Base-by-base conservation (phyloP, 2,888 invertebrate species). In the Labia minor region DNA sequence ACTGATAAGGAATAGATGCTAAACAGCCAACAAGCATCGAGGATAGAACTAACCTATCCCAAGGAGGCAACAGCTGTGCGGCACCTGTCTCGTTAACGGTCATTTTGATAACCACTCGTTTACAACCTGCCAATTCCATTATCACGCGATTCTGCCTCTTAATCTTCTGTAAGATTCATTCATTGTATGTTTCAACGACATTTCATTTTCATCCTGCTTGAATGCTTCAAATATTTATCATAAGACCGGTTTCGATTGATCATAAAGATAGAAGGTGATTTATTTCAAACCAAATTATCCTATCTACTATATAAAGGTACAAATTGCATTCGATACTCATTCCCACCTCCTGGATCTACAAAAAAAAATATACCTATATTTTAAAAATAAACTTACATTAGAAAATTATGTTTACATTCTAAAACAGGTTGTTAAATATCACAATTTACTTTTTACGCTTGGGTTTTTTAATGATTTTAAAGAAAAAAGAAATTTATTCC, bases 21-120 rank as follows among this genome's bases (percentile, higher is more conserved):
- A 14, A 14, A 3, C 26, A 49, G 49, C 14, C 49, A 49, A 49
- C n/a, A 49, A 49, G n/a, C n/a, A n/a, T 14, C 49, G 49, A n/a
- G n/a, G 2, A 3, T 49, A 16, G 49, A 49, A 49, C 49, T 49
- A 14, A 49, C 49, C 49, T 49, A 49, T 8, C 49, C 49, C 49
- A 49, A 49, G 49, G 49, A 49, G 49, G 49, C 33, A 49, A 16
- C 49, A 49, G 49, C 49, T 49, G 49, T 49, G 49, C 49, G 49
- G 49, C 49, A 49, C 49, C 14, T 49, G 49, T 26, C 26, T 49
- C 49, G 49, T 49, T 49, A 49, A 49, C 49, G 49, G 49, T 49
- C 49, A 49, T 49, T 11, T 14, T 49, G 49, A 49, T 49, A 49
- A 49, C 49, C 49, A 49, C 49, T 16, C 3, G 49, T 49, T 49